Evolutionary conservation across 2,888 invertebrate species (phyloP).

Genomic region (Trachelus tabidus): DNA sequence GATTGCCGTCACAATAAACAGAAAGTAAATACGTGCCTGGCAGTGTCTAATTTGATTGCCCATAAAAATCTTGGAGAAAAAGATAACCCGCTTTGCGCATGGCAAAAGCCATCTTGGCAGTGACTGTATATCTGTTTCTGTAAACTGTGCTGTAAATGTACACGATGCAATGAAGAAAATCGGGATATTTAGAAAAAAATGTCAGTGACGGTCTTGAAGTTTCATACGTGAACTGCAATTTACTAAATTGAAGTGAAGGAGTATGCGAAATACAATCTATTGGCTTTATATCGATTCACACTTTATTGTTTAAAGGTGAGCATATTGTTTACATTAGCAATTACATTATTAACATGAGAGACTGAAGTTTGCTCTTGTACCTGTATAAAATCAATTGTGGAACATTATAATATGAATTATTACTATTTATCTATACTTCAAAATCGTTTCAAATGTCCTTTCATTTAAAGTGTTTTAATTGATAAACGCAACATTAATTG

Average conservation of each 20-base stretch:
- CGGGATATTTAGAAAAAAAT: background rate
- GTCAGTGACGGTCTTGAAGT: background rate
- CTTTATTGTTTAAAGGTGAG: background rate
- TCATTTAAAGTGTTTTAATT: background rate
- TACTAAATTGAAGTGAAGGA: background rate
- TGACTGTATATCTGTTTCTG: background rate
- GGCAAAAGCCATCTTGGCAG: background rate
- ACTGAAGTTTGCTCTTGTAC: background rate
- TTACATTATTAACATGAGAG: background rate
- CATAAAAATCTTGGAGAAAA: background rate
- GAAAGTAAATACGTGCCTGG: background rate
- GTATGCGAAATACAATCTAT: background rate
- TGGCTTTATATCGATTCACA: background rate
- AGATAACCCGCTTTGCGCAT: background rate
- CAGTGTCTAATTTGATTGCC: background rate
- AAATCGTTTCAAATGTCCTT: background rate
- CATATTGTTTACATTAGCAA: background rate
- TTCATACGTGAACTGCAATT: background rate
- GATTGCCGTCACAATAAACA: background rate
- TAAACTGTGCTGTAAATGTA: background rate
- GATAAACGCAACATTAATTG: background rate
- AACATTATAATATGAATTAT: background rate
- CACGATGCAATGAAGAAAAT: background rate
- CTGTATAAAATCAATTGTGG: background rate
- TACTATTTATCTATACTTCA: background rate